Evolutionary conservation across 2,113 vertebrate species (phyloP).

Genomic region (Aspidoscelis tigris): DNA sequence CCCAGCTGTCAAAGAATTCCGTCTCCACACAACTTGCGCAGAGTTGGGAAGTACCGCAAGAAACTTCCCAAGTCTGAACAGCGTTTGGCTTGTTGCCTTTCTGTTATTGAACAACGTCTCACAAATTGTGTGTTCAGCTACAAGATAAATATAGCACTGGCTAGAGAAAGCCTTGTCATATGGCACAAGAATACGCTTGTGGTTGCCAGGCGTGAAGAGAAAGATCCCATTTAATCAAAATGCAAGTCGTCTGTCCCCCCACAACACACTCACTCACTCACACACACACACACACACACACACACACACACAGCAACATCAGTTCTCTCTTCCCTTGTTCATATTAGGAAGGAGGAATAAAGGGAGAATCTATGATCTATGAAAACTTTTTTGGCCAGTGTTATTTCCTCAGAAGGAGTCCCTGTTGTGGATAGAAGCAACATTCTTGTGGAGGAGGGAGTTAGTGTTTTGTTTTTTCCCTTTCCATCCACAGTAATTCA

Average conservation of each 20-base stretch:
- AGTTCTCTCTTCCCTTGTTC: slow-evolving; percentile 54
- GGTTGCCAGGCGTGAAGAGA: slow-evolving; percentile 69
- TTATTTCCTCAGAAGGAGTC: slow-evolving; percentile 55
- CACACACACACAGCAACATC: neutral
- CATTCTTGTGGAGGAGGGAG: neutral
- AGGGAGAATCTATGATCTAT: slow-evolving; percentile 52
- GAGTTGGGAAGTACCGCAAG: slow-evolving; percentile 48
- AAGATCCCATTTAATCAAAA: slow-evolving; percentile 69
- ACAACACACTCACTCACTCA: too few relatives aligned
- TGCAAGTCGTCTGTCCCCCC: slow-evolving; percentile 40
- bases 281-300: too few relatives aligned
- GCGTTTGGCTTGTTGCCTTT: slow-evolving; percentile 59
- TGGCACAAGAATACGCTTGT: slow-evolving; percentile 66
- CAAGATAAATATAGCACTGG: slow-evolving; percentile 71
- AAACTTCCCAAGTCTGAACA: slow-evolving; percentile 60
- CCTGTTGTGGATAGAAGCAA: slow-evolving; percentile 28
- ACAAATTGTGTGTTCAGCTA: slow-evolving; percentile 61
- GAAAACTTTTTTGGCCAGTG: slow-evolving; percentile 39
- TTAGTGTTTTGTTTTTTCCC: slow-evolving; percentile 27
- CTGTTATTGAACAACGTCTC: slow-evolving; percentile 54
- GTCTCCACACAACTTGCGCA: slow-evolving; percentile 49
- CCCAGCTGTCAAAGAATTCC: slow-evolving; percentile 32
- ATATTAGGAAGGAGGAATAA: neutral
- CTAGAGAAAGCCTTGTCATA: slow-evolving; percentile 60
- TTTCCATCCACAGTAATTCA: slow-evolving; percentile 63